Evolutionary conservation across 2,888 invertebrate genomes (phyloP), one percentile per base, ranked within the genome.

Genomic region (Mechanitis mazaeus): DNA sequence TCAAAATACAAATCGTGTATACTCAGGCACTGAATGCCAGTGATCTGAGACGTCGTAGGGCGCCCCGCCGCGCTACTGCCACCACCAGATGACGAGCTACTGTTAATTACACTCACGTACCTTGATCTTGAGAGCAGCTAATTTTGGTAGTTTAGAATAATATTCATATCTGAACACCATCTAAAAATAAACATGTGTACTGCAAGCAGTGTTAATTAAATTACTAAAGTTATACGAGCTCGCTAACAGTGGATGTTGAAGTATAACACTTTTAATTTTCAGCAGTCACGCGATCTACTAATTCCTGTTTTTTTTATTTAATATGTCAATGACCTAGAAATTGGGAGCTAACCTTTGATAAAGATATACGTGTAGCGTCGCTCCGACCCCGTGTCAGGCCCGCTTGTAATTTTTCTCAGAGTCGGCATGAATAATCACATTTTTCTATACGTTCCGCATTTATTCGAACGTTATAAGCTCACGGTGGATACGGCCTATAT

Each of bases 391-490:
- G 77, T 80, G 80, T 81, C 83, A 79, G 80, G 81, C 77, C 75
- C 74, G 77, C 78, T 78, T 79, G 83, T 86, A 85, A 82, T 85
- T 85, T 86, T 87, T 86, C 83, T 80, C 83, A 78, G 79, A 87
- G 79, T 85, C 83, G 81, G 79, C 87, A 87, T 90, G 89, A 89
- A 86, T 90, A 87, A 86, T 86, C 89, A 87, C 85, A 88, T 88
- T 88, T 88, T 86, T 86, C 84, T 87, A 85, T 85, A 85, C 86
- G 84, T 83, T 83, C 85, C 84, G 83, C 81, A 80, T 86, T 86
- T 84, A 83, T 83, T 82, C 79, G 74, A 77, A 75, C 80, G 73
- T 74, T 69, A 68, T 71, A 65, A 61, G 60, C 70, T 53, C 59
- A 60, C 58, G 38, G 45, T 55, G 56, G 66, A 62, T 75, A 75